Evolutionary conservation across 2,888 invertebrate species (phyloP).

Genomic region (Cheilosia pagana): DNA sequence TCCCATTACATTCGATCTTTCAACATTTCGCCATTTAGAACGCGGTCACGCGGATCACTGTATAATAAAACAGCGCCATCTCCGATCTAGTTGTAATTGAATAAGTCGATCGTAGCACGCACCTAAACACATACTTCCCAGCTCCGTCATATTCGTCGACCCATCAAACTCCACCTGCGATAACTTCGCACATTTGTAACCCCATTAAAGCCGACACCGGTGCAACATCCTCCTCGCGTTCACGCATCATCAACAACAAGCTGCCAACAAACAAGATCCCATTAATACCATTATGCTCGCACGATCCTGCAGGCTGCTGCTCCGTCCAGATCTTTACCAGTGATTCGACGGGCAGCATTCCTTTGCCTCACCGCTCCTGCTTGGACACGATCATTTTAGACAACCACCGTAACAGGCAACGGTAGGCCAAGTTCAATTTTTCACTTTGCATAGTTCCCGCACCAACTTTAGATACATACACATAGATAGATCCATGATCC

Average conservation of each 20-base stretch:
- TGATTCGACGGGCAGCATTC: slow-evolving; percentile 54
- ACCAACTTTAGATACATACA: background rate
- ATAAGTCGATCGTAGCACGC: slow-evolving; percentile 37
- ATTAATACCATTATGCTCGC: slow-evolving; percentile 55
- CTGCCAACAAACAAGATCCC: slow-evolving; percentile 59
- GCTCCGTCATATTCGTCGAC: slow-evolving; percentile 39
- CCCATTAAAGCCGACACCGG: slow-evolving; percentile 63
- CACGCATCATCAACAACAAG: slow-evolving; percentile 57
- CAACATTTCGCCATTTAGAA: background rate
- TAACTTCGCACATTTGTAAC: slow-evolving; percentile 70
- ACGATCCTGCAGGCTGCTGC: slow-evolving; percentile 39
- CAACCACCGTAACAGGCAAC: slow-evolving; percentile 41
- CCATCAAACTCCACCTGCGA: slow-evolving; percentile 63
- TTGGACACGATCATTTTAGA: slow-evolving; percentile 13
- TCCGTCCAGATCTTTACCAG: slow-evolving; percentile 58
- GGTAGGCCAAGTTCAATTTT: slow-evolving; percentile 74
- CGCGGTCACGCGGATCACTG: background rate
- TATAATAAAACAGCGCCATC: slow-evolving; percentile 6
- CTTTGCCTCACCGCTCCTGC: slow-evolving; percentile 20
- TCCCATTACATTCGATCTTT: no score
- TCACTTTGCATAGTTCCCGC: slow-evolving; percentile 31
- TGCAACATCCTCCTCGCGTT: slow-evolving; percentile 25
- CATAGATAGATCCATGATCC: slow-evolving; percentile 21
- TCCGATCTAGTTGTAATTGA: slow-evolving; percentile 7
- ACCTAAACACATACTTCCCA: slow-evolving; percentile 6